Percentiles rank a stretch among this genome's conserved stretches.
phyloP scores from a whole-genome alignment of 64 coral and sea anemone species.

The Dendronephthya gigantea region DNA sequence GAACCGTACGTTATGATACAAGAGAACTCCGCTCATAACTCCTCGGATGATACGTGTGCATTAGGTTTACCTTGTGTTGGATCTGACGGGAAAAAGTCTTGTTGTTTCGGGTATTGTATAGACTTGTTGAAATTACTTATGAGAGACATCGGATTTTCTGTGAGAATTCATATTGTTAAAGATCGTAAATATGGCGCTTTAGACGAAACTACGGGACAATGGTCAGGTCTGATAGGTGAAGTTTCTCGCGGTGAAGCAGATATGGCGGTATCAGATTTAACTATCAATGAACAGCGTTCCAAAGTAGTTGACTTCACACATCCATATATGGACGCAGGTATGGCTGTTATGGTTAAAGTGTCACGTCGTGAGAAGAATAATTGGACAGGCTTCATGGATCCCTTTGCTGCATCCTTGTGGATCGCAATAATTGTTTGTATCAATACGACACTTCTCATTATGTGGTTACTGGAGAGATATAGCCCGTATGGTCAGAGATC shows the following conservation, averaged over 20 bases:
- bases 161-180: background rate
- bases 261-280: background rate
- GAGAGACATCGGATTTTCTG: background rate
- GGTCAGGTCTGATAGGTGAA: background rate
- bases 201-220: background rate
- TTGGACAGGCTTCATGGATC: constrained; percentile 30
- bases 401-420: constrained; percentile 36
- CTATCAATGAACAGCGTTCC: background rate
- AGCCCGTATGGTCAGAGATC: constrained; percentile 32
- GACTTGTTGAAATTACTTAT: background rate
- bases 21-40: background rate
- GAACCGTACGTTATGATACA: background rate
- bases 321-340: constrained; percentile 7
- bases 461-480: constrained; percentile 34
- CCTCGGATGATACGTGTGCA: background rate
- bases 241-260: background rate
- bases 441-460: constrained; percentile 25
- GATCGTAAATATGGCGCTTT: background rate
- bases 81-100: background rate
- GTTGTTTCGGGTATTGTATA: background rate
- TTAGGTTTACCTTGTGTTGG: background rate
- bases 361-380: background rate
- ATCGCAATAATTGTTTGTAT: background rate
- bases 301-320: constrained; percentile 5
- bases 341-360: background rate